Percentiles rank a stretch among this genome's conserved stretches.
Conservation (phyloP, 2,888 invertebrate genomes). For the Epinotia demarniana region DNA sequence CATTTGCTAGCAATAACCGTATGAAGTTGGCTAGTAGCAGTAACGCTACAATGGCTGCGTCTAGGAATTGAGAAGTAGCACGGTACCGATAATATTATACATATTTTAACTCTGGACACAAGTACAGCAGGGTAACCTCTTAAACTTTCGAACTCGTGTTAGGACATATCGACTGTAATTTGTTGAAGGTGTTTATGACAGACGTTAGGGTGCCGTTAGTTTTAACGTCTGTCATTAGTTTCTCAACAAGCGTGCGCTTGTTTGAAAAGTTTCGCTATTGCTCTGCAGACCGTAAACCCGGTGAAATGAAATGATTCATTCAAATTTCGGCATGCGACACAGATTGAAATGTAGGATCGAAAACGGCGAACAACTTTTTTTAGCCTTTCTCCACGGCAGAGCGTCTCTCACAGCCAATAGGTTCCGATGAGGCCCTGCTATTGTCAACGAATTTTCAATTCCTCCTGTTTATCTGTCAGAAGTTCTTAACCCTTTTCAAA, state of each 20-base stretch:
- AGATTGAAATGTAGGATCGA: no score
- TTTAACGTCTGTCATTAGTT: no score
- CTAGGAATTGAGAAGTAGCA: conserved; percentile 16
- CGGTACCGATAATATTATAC: neutral
- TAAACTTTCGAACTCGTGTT: neutral
- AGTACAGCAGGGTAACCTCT: neutral
- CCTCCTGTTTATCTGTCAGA: neutral
- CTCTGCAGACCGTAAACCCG: no score
- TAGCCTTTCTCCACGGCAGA: no score
- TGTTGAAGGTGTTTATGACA: neutral
- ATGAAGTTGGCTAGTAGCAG: conserved; percentile 19
- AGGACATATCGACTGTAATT: neutral
- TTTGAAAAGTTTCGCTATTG: no score
- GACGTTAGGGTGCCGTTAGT: no score
- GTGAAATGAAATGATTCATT: no score
- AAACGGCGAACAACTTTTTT: no score
- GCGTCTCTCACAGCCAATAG: no score
- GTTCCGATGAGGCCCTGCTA: neutral
- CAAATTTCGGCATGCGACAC: no score
- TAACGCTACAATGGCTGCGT: conserved; percentile 30
- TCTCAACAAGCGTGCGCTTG: no score
- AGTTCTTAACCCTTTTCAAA: neutral
- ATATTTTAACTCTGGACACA: neutral
- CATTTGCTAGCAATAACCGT: conserved; percentile 29
- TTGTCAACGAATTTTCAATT: neutral